These are phyloP conservation scores for Ceraclea dissimilis DNA, from an alignment of 2,888 invertebrate species.

Conservation along the genomic window DNA sequence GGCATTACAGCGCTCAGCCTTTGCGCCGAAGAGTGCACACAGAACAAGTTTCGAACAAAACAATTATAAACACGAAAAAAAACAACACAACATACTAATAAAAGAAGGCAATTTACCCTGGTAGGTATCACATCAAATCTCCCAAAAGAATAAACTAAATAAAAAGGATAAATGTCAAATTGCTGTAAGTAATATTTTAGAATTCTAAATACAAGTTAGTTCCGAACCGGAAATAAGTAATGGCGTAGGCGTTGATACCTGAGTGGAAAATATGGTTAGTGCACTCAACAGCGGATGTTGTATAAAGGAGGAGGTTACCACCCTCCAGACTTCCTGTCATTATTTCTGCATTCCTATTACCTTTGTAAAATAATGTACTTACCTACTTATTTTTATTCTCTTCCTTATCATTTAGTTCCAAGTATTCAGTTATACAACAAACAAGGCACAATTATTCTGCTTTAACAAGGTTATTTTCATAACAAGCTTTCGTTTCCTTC, in stretches of 20 bases:
- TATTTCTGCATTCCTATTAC: conserved; percentile 1
- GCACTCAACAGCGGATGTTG: conserved; percentile 11
- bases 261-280: conserved; percentile 17
- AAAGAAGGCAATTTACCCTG: too few species aligned
- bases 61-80: too few species aligned
- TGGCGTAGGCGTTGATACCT: conserved; percentile 9
- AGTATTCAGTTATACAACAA: neutral
- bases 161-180: too few species aligned
- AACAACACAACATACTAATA: too few species aligned
- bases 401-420: neutral
- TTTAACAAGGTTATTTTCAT: neutral
- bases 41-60: too few species aligned
- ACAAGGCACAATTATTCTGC: neutral
- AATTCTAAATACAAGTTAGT: neutral
- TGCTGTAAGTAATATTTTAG: too few species aligned
- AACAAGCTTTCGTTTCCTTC: too few species aligned
- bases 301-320: conserved; percentile 6
- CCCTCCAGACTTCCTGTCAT: conserved; percentile 14
- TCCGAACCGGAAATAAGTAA: conserved; percentile 15
- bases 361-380: neutral
- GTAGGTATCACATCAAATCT: too few species aligned
- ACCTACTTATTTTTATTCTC: neutral
- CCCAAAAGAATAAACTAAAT: too few species aligned
- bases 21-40: too few species aligned
- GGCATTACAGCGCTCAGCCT: too few species aligned